Conservation (phyloP, 2,888 invertebrate species). For the Leptopilina myrica region DNA sequence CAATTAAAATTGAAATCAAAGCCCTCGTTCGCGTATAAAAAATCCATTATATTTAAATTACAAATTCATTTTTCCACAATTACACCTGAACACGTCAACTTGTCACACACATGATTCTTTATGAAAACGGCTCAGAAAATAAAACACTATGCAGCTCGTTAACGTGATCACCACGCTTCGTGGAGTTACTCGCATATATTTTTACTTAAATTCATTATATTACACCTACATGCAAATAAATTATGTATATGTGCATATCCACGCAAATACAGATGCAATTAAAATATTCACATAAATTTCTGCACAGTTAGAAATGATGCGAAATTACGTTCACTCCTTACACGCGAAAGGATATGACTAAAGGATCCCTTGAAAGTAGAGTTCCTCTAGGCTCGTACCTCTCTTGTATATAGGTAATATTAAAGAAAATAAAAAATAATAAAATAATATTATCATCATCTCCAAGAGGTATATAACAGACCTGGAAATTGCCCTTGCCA, state of each 20-base stretch:
- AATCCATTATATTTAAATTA: slow-evolving; percentile 11
- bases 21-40: not conserved
- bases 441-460: not conserved
- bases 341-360: slow-evolving; percentile 36
- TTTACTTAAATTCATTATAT: slow-evolving; percentile 11
- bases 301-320: slow-evolving; percentile 16
- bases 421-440: not conserved
- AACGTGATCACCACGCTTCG: slow-evolving; percentile 34
- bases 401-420: not conserved
- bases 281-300: slow-evolving; percentile 4
- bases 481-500: slow-evolving; percentile 25
- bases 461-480: not conserved
- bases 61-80: slow-evolving; percentile 12
- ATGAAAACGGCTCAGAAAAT: slow-evolving; percentile 19
- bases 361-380: slow-evolving; percentile 5
- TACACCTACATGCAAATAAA: not conserved
- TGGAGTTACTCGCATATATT: slow-evolving; percentile 17
- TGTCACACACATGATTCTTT: slow-evolving; percentile 25
- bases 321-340: slow-evolving; percentile 19
- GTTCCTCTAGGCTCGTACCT: not conserved
- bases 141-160: slow-evolving; percentile 13
- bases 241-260: not conserved
- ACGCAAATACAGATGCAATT: not conserved
- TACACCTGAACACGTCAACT: slow-evolving; percentile 15
- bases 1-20: not conserved